These are phyloP conservation scores for Siphlonurus alternatus DNA, from an alignment of 2,888 invertebrate genomes.

Conservation along the genomic window DNA sequence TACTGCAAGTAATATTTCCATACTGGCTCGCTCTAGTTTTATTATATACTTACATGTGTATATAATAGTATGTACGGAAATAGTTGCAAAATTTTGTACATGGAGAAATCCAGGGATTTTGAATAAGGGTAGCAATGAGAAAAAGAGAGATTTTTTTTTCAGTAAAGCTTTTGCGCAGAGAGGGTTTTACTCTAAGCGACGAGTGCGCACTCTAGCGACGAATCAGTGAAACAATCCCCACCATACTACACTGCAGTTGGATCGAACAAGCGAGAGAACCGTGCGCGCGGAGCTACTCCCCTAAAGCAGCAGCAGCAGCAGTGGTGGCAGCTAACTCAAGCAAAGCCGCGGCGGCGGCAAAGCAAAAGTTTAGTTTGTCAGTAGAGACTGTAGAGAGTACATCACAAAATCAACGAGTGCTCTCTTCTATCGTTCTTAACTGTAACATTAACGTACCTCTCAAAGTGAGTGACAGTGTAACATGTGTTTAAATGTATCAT, in stretches of 20 bases:
- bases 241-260: constrained; percentile 1
- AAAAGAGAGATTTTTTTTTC: too few relatives aligned
- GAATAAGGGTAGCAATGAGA: too few relatives aligned
- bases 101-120: too few relatives aligned
- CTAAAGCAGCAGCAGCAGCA: neutral
- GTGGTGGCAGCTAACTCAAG: neutral
- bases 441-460: neutral
- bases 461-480: neutral
- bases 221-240: neutral
- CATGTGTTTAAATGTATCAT: neutral
- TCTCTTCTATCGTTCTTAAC: neutral
- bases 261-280: neutral
- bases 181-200: neutral
- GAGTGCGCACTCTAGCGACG: neutral
- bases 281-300: neutral
- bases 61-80: too few relatives aligned
- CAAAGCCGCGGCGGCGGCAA: neutral
- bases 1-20: too few relatives aligned
- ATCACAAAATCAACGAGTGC: too few relatives aligned
- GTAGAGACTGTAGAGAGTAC: neutral
- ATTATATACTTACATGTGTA: too few relatives aligned
- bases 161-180: neutral
- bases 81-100: too few relatives aligned
- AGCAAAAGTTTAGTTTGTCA: neutral
- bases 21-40: too few relatives aligned